Base-by-base conservation (phyloP, 2,113 vertebrate genomes). In the Hippocampus abdominalis region DNA sequence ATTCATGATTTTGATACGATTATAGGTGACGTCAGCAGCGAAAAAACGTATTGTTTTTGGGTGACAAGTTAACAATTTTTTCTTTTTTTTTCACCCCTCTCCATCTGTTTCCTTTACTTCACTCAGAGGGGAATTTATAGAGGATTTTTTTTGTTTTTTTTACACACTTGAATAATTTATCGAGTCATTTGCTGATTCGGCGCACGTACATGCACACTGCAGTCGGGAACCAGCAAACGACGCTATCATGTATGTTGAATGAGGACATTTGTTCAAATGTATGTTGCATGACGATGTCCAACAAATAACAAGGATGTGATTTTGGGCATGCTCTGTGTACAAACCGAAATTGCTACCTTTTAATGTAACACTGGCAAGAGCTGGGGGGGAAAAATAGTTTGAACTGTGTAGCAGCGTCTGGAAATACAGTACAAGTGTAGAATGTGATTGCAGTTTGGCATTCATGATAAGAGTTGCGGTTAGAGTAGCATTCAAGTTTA, bases 91-190 rank as follows among this genome's bases (percentile, higher is more conserved):
- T n/a, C n/a, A n/a, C 42, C 2, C 2, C 9, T 57, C 6, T 18
- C 39, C 9, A 2, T 59, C 20, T 44, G 42, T 70, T 73, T 27
- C 39, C 20, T 62, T 72, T 44, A 51, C 68, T 48, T 71, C 68
- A 73, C 25, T 74, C 73, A 40, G 46, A 69, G 72, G 25, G 51
- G 69, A 77, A 75, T 71, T 70, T 80, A 80, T 76, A 72, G 63
- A 69, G 65, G 51, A 77, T 75, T 69, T 66, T 79, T 72, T 32
- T 73, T 75, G 67, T 66, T 79, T 72, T 32, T 73, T 5, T 20
- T 18, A 51, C 20, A 11, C 0, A 1, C 56, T 53, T 85, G 70
- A 86, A 86, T 83, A 67, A 78, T 84, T 79, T 67, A 82, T 81
- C 71, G 57, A 81, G 76, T 84, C 69, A 76, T 79, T 71, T 73